Conservation (phyloP, 2,797 vertebrate genomes). For the Agapornis canus region DNA sequence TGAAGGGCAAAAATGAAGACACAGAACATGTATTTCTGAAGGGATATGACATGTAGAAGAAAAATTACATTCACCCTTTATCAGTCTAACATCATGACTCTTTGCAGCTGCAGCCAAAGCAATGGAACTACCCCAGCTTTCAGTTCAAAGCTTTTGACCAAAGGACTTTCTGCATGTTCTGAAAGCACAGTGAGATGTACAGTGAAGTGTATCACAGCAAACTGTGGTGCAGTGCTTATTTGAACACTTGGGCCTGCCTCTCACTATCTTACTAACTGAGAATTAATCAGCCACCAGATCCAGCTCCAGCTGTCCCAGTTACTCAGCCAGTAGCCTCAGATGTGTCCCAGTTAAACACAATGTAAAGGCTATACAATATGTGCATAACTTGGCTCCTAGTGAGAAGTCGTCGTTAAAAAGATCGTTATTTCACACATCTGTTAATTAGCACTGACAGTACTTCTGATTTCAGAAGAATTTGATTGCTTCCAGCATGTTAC, state of each 20-base stretch:
- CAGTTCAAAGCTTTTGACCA: fast-evolving
- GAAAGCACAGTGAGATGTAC: not conserved
- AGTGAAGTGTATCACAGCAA: not conserved
- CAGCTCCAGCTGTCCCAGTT: not conserved
- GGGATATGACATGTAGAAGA: not conserved
- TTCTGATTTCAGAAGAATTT: conserved; percentile 15
- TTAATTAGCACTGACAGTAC: conserved; percentile 10
- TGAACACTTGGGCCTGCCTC: not conserved
- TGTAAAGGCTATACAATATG: conserved; percentile 22
- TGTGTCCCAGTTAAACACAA: conserved; percentile 19
- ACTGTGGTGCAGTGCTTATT: not conserved
- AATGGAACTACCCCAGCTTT: not conserved
- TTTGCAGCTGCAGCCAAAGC: not conserved
- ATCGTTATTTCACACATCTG: conserved; percentile 39
- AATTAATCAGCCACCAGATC: conserved; percentile 33
- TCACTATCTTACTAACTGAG: conserved; percentile 22
- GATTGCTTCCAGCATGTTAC: not conserved
- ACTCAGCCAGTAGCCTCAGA: not conserved
- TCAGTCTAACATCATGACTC: not conserved
- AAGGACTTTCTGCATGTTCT: fast-evolving
- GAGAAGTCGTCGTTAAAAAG: conserved; percentile 57
- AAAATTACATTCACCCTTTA: not conserved
- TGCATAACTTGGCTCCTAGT: conserved; percentile 16
- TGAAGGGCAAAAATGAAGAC: not conserved
- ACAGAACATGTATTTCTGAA: not conserved